phyloP scores from a whole-genome alignment of 2,113 vertebrate genomes.

The Podarcis muralis region DNA sequence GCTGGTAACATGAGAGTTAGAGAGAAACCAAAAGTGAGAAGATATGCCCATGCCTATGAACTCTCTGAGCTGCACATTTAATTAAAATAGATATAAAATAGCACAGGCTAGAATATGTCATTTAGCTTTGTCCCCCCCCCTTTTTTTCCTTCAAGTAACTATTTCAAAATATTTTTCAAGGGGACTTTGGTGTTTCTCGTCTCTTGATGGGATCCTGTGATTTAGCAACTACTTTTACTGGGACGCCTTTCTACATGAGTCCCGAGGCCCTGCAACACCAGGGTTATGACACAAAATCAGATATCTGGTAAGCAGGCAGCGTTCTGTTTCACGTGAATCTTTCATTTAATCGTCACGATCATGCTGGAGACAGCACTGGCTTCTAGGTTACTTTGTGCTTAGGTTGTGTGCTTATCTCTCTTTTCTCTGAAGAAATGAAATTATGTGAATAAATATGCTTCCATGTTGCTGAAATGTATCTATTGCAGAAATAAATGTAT shows the following conservation, averaged over 20 bases:
- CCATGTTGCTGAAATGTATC: background rate
- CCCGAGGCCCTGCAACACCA: conserved; percentile 86
- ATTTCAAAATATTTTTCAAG: conserved; percentile 67
- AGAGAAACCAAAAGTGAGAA: too few relatives aligned
- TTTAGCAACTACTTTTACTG: conserved; percentile 87
- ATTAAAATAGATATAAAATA: background rate
- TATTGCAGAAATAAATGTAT: background rate
- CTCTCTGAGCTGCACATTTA: background rate
- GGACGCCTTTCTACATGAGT: conserved; percentile 89
- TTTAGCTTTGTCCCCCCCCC: background rate
- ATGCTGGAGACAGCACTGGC: background rate
- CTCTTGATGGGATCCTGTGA: conserved; percentile 88
- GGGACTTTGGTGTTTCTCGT: conserved; percentile 89
- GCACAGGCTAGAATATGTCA: background rate
- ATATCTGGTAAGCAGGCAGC: conserved; percentile 83
- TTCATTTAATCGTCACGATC: background rate
- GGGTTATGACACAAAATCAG: conserved; percentile 87
- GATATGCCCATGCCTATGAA: background rate
- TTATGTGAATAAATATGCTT: background rate
- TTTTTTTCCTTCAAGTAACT: background rate
- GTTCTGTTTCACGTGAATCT: rapidly evolving
- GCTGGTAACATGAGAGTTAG: too few relatives aligned
- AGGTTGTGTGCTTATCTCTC: background rate
- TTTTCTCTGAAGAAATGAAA: background rate
- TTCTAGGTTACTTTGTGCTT: conserved; percentile 2